Evolutionary conservation across 1,140 invertebrate genomes (phyloP), one percentile per base, ranked within the genome.

Genomic region (Temnothorax longispinosus): DNA sequence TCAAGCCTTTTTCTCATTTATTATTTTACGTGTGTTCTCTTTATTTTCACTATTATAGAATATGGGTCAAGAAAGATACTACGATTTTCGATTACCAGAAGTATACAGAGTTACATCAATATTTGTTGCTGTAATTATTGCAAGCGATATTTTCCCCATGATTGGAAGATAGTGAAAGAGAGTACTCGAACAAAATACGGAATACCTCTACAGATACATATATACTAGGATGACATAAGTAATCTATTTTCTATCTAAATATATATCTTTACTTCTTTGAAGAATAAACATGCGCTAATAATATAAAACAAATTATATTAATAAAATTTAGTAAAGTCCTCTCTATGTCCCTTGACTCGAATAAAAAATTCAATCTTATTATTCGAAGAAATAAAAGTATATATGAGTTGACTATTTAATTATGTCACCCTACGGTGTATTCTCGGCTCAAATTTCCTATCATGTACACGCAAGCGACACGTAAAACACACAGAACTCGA

Each of bases 201-300:
- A 76, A 76, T 76, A 76, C 38, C 74, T 76, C 54, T 60, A 76
- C 54, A 76, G 54, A 15, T 41, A 76, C 72, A 56, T 38, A 18
- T 74, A 56, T 76, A 41, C n/a, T 76, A 76, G 54, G 74, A 60
- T 76, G 74, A 58, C 74, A 76, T 41, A 76, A 76, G 2, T 75
- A 75, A 75, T 2, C 10, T 67, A 41, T 41, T n/a, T 69, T 69
- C 4, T 11, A 76, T 2, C 18, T 21, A 44, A 38, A 76, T 60
- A 76, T 76, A 76, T 76, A 76, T 44, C 15, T 76, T 76, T 60
- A 60, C 38, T 76, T 60, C 21, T 60, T 32, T 60, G 38, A 76
- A 44, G 35, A 76, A 60, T 76, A 41, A 76, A 38, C 35, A 41
- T 54, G n/a, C 7, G n/a, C 13, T 72, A 18, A 47, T 41, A 27